Base-by-base conservation (phyloP, 2,113 vertebrate genomes). In the Anoplopoma fimbria region DNA sequence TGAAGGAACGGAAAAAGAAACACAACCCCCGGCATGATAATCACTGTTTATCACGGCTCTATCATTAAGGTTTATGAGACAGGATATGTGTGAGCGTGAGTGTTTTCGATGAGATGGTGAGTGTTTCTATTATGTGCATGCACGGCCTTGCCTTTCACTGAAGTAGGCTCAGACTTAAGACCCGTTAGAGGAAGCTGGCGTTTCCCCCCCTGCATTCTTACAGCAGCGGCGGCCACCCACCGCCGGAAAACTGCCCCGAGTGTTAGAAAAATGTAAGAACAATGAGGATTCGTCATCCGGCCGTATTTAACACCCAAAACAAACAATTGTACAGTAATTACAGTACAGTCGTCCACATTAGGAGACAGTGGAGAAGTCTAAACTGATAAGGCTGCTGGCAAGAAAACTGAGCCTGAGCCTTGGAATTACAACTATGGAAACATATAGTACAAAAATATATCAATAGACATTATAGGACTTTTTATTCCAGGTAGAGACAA, bases 21-120 rank as follows among this genome's bases (percentile, higher is more conserved):
- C 33, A 25, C 64, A 68, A 23, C 34, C 29, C 71, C 23, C 71
- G 74, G 89, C 87, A 78, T 77, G 61, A 65, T 93, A 94, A 94
- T 94, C 90, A 91, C 89, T 85, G 90, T 92, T 89, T 85, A 87
- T 81, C 81, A 23, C 75, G 40, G 73, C 92, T 91, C 93, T 93
- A 76, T 94, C 90, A 95, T 95, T 93, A 93, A 73, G 86, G 81
- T 93, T 93, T 93, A 94, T 91, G 93, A 94, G 90, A 79, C 92
- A 93, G 94, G 93, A 95, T n/a, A n/a, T 89, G 86, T 68, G 31
- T 62, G 89, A 91, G 77, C 60, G 67, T 67, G 77, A 77, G 81
- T 87, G 90, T 36, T 88, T 88, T 90, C 62, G 83, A 85, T 63
- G 81, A 83, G 84, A 87, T 84, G 79, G 84, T 75, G 83, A 84